These are phyloP conservation scores for Brenthis ino DNA, from an alignment of 2,888 invertebrate genomes.

Conservation along the genomic window DNA sequence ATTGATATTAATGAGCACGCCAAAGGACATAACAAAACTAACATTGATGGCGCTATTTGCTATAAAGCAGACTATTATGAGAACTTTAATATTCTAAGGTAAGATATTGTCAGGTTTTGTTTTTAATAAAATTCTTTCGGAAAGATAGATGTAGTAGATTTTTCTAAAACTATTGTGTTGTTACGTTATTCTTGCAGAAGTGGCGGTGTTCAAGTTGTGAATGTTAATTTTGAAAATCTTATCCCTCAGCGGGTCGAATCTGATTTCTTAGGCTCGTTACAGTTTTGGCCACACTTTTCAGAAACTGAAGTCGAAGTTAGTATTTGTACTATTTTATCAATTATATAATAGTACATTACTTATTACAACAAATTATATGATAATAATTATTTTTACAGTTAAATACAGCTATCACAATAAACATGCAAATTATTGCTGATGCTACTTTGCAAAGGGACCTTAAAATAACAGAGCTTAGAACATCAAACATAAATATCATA, in stretches of 20 bases:
- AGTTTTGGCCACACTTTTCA: conserved; percentile 7
- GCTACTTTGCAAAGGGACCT: not conserved
- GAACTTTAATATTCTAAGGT: not conserved
- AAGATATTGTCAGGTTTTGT: not conserved
- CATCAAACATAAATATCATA: conserved; percentile 3
- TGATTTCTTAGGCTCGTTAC: conserved; percentile 4
- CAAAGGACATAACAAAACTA: not conserved
- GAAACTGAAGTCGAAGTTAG: not conserved
- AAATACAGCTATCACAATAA: conserved; percentile 7
- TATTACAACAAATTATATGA: not conserved
- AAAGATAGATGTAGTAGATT: not conserved
- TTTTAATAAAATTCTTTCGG: not conserved
- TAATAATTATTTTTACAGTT: not conserved
- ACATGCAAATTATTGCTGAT: conserved; percentile 10
- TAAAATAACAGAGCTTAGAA: not conserved
- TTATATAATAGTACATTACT: not conserved
- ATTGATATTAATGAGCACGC: conserved; percentile 5
- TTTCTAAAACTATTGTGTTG: not conserved
- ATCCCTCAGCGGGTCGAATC: conserved; percentile 2
- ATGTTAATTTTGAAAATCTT: conserved; percentile 5
- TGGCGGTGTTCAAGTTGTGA: conserved; percentile 1
- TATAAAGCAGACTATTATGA: conserved; percentile 8
- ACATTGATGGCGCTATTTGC: not conserved
- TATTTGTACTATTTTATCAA: not conserved
- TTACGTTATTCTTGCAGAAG: not conserved